Base-by-base conservation (phyloP, 1,140 invertebrate genomes). In the Polypedilum vanderplanki region DNA sequence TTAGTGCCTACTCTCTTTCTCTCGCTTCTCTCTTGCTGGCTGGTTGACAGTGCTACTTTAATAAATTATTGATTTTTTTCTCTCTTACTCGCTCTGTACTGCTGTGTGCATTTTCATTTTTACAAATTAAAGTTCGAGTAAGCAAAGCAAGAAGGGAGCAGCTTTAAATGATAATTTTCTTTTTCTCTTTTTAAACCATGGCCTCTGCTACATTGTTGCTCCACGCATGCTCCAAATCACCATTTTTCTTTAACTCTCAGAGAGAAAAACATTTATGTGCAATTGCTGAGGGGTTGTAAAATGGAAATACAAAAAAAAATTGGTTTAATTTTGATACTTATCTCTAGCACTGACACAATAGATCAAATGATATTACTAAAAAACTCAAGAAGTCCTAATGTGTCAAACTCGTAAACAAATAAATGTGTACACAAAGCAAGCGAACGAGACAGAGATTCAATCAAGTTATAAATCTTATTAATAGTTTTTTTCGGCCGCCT, bases 381-480 rank as follows among this genome's bases (percentile, higher is more conserved):
- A 7, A 70, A 70, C 15, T 70, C 65, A 70, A 70, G 65, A 22
- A 70, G 65, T 70, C 65, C 17, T 70, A 70, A 70, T 70, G 65
- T 70, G 65, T 70, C 65, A 22, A 70, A 18, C 65, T 18, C 65
- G 7, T 20, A 70, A 70, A 57, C 46, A 57, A 12, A 57, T 17
- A 57, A 12, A 57, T 15, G n/a, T 17, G 46, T 17, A 57, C n/a
- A 3, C 20, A 18, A 9, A 18, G 3, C 65, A 18, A 70, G 65
- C 18, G 9, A 70, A 70, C 20, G 9, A 18, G 12, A 57, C n/a
- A 57, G n/a, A 57, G 46, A 57, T 57, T 22, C 65, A 70, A 70
- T 70, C 65, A 70, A 9, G 65, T 18, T 70, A 70, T 70, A 70
- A 70, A 70, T 70, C 65, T 70, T 70, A 70, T 70, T 70, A 70